Evolutionary conservation across 2,797 vertebrate species (phyloP).

Genomic region (Galago senegalensis): DNA sequence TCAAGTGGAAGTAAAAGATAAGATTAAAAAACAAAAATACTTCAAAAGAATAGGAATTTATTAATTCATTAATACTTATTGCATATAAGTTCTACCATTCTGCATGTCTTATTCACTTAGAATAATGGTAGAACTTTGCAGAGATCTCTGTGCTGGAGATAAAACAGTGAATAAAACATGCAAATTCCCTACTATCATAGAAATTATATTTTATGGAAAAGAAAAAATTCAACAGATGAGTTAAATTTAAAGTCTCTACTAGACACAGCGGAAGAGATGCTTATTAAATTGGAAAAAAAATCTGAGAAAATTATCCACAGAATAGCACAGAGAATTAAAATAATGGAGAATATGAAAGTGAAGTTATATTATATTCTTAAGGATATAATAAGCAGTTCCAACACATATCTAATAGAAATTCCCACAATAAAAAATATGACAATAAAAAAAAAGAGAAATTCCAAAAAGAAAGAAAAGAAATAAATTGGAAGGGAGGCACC

Average conservation of each 20-base stretch:
- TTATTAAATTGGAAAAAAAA: constrained; percentile 9
- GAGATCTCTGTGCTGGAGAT: not conserved
- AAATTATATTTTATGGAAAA: not conserved
- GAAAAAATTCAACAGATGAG: not conserved
- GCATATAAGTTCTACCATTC: not conserved
- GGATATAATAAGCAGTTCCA: not conserved
- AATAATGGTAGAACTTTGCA: too few relatives aligned
- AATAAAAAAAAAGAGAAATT: not conserved
- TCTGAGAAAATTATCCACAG: not conserved
- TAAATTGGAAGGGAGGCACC: not conserved
- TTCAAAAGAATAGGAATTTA: not conserved
- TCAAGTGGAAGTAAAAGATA: not conserved
- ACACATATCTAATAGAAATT: not conserved
- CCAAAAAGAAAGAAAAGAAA: not conserved
- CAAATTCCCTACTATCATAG: not conserved
- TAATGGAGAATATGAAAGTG: not conserved
- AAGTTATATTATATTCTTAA: not conserved
- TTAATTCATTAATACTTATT: constrained; percentile 18
- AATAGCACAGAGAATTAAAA: not conserved
- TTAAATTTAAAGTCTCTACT: not conserved
- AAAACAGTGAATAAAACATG: not conserved
- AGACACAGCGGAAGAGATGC: not conserved
- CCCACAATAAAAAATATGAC: too few relatives aligned
- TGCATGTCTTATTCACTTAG: not conserved
- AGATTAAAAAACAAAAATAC: not conserved